These are phyloP conservation scores for Ginglymostoma cirratum DNA, from an alignment of 2,113 vertebrate genomes.

Conservation along the genomic window DNA sequence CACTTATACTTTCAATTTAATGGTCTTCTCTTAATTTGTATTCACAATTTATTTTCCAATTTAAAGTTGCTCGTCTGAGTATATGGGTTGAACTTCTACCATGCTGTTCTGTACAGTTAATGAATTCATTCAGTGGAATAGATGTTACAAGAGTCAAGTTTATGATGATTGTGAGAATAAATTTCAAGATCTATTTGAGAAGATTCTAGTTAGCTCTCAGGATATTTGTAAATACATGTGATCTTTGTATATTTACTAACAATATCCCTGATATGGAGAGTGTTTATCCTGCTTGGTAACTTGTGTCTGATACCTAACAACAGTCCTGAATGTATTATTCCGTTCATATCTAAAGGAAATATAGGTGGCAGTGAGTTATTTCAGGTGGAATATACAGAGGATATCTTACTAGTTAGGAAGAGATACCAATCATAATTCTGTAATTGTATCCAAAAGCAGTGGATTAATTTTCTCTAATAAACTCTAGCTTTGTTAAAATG, in stretches of 20 bases:
- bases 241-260: not conserved
- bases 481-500: not conserved
- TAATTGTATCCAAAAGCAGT: not conserved
- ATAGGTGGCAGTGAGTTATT: not conserved
- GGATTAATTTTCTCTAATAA: not conserved
- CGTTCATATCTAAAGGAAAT: not conserved
- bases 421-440: not conserved
- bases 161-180: not conserved
- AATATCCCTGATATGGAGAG: not conserved
- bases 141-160: not conserved
- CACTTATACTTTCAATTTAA: not conserved
- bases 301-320: not conserved
- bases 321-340: not conserved
- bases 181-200: not conserved
- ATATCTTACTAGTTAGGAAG: not conserved
- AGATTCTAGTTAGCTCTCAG: not conserved
- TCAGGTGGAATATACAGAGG: not conserved
- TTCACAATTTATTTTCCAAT: not conserved
- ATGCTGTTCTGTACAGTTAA: not conserved
- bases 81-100: not conserved
- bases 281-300: not conserved
- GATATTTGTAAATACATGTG: not conserved
- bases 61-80: not conserved
- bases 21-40: not conserved
- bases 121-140: not conserved